These are phyloP conservation scores for Bugula neritina DNA, from an alignment of 2,888 invertebrate species.

Conservation along the genomic window DNA sequence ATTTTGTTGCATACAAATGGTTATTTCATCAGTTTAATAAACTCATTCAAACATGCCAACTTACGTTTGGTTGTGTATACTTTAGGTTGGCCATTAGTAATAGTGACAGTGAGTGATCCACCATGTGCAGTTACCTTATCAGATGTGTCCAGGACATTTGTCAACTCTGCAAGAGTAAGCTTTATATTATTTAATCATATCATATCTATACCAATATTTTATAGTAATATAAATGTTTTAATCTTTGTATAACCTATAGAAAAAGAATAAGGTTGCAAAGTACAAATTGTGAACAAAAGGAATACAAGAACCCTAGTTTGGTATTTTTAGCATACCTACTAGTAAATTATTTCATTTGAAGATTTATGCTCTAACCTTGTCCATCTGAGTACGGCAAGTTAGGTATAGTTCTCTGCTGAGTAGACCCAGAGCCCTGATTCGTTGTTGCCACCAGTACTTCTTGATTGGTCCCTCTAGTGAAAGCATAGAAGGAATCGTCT, in stretches of 20 bases:
- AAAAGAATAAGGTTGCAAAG: no score
- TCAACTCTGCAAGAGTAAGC: conserved; percentile 24
- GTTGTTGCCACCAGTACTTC: conserved; percentile 24
- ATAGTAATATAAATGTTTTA: no score
- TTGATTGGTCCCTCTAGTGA: conserved; percentile 16
- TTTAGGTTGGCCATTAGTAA: conserved; percentile 29
- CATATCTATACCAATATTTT: no score
- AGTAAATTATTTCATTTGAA: no score
- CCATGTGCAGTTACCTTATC: conserved; percentile 27
- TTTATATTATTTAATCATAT: no score
- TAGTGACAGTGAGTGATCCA: conserved; percentile 16
- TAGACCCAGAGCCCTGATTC: conserved; percentile 24
- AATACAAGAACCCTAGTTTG: no score
- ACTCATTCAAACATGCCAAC: no score
- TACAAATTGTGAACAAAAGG: no score
- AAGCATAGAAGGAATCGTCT: conserved; percentile 16
- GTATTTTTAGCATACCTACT: no score
- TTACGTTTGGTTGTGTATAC: conserved; percentile 27
- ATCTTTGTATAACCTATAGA: no score
- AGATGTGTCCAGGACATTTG: conserved; percentile 27
- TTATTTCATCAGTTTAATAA: no score
- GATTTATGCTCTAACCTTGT: conserved; percentile 1
- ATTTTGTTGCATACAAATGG: no score
- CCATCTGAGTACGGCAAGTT: conserved; percentile 22
- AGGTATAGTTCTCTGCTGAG: conserved; percentile 29